phyloP scores from a whole-genome alignment of 2,797 vertebrate genomes.

The Chaetophractus vellerosus region DNA sequence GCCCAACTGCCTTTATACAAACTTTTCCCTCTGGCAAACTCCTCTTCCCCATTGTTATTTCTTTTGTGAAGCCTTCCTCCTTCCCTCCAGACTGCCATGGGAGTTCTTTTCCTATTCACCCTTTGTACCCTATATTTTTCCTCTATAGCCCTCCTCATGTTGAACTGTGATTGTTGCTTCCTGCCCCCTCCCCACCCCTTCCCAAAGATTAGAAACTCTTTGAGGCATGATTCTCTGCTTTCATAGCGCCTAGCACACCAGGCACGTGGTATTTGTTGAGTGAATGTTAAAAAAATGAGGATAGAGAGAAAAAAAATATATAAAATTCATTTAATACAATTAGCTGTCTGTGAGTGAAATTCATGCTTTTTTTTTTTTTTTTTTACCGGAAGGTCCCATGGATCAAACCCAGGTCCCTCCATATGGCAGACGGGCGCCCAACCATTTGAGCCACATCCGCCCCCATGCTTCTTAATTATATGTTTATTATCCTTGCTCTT shows the following conservation, averaged over 20 bases:
- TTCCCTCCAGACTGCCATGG: background rate
- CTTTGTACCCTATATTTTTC: background rate
- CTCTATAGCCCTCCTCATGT: background rate
- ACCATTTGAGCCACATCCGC: no score
- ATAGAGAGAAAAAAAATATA: constrained; percentile 1
- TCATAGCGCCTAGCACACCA: background rate
- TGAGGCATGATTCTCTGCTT: background rate
- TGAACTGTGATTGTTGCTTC: background rate
- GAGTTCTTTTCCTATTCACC: background rate
- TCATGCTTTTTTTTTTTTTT: background rate
- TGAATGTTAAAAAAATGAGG: no score
- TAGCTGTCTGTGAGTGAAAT: background rate
- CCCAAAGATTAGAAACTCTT: background rate
- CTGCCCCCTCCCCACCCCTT: background rate
- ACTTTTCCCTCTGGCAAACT: background rate
- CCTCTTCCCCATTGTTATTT: background rate
- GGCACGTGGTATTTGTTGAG: background rate
- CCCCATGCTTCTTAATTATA: background rate
- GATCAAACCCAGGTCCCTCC: no score
- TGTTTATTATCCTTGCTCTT: background rate
- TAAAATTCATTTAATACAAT: background rate
- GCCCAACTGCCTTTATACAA: background rate
- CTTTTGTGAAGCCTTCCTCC: no score
- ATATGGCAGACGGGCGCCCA: no score
- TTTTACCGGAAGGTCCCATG: no score